phyloP scores from a whole-genome alignment of 2,797 vertebrate species.

The Phoxinus dragarum region DNA sequence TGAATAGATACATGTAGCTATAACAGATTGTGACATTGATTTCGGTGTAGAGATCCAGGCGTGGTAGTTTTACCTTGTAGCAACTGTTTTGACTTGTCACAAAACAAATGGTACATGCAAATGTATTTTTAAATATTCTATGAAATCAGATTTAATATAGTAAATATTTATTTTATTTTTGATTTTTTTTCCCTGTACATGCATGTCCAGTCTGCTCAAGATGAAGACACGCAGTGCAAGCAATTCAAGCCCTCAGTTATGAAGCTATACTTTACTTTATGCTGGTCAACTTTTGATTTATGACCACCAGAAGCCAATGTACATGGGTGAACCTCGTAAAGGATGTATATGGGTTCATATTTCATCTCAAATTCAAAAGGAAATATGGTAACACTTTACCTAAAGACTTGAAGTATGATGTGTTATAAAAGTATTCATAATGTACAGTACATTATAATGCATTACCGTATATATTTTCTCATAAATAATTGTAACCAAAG shows the following conservation, averaged over 20 bases:
- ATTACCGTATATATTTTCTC: neutral
- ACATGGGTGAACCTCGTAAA: neutral
- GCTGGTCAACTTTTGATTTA: neutral
- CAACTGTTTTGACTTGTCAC: conserved; percentile 60
- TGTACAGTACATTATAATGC: neutral
- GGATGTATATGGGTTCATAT: conserved; percentile 2
- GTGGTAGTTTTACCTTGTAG: conserved; percentile 73
- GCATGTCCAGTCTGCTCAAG: conserved; percentile 22
- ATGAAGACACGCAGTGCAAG: conserved; percentile 40
- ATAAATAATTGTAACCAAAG: neutral
- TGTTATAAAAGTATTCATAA: neutral
- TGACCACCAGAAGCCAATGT: neutral
- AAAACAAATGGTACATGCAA: conserved; percentile 52
- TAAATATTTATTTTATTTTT: conserved; percentile 41
- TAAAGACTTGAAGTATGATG: neutral
- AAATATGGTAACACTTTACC: neutral
- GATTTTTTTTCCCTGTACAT: conserved; percentile 29
- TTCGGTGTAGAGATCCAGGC: conserved; percentile 74
- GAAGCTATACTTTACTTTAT: conserved; percentile 32
- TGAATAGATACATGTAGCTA: conserved; percentile 75
- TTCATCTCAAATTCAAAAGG: neutral
- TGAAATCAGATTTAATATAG: conserved; percentile 45
- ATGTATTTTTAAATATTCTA: conserved; percentile 55
- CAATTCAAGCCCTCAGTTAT: conserved; percentile 33
- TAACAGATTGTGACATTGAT: conserved; percentile 72